These are phyloP conservation scores for Thamnophis elegans DNA, from an alignment of 2,797 vertebrate species.

Conservation along the genomic window DNA sequence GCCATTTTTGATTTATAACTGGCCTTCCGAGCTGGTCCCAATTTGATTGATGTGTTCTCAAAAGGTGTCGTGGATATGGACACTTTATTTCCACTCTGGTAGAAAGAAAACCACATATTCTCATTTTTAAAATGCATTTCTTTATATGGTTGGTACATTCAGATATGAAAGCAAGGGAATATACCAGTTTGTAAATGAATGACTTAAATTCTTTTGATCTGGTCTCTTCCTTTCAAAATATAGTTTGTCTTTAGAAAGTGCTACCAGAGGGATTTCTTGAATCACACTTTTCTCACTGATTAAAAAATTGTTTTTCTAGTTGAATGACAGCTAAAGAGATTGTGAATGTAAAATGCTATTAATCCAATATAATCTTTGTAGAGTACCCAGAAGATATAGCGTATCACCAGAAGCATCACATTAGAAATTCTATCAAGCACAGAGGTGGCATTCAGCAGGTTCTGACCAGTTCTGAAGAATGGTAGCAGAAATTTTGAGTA, in stretches of 20 bases:
- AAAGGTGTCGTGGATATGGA: conserved; percentile 92
- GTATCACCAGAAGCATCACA: background rate
- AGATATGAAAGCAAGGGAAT: conserved; percentile 35
- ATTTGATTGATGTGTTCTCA: conserved; percentile 96
- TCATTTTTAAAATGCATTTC: conserved; percentile 1
- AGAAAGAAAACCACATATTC: conserved; percentile 34
- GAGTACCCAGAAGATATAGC: background rate
- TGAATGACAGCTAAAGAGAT: conserved; percentile 52
- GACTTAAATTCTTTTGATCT: conserved; percentile 56
- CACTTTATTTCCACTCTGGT: conserved; percentile 91
- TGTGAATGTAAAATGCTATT: conserved; percentile 47
- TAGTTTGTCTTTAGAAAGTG: conserved; percentile 54
- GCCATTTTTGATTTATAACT: conserved; percentile 94
- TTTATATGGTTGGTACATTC: background rate
- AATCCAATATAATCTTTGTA: conserved; percentile 47
- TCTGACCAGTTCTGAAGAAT: no score
- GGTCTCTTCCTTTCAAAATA: conserved; percentile 53
- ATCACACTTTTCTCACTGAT: conserved; percentile 55
- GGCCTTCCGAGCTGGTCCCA: conserved; percentile 91
- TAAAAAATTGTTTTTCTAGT: conserved; percentile 53
- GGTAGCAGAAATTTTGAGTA: no score
- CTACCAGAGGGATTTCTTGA: conserved; percentile 41
- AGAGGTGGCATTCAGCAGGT: no score
- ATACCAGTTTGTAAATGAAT: conserved; percentile 41
- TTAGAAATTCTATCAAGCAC: conserved; percentile 48